A percentile compares a stretch with the other conserved stretches of the same genome.
phyloP scores from a whole-genome alignment of 2,888 invertebrate species.

The Pyrgus malvae region DNA sequence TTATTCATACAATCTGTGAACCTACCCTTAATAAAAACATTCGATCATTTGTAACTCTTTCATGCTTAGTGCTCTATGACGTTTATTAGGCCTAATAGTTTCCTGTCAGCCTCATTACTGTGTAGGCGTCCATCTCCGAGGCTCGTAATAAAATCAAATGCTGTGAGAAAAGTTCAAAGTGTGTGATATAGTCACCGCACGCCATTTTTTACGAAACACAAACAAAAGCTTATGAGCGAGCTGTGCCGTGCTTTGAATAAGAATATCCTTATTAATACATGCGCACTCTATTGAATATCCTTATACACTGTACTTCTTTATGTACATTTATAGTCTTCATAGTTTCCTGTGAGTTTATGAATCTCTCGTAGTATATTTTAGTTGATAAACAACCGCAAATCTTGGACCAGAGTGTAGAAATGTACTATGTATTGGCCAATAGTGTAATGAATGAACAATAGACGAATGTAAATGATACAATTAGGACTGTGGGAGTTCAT shows the following conservation, averaged over 20 bases:
- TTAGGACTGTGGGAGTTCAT: constrained; percentile 19
- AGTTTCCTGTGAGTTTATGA: too few relatives aligned
- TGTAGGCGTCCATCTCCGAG: constrained; percentile 55
- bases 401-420: too few relatives aligned
- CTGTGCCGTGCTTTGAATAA: constrained; percentile 35
- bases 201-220: constrained; percentile 14
- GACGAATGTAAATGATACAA: constrained; percentile 13
- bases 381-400: too few relatives aligned
- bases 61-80: constrained; percentile 35
- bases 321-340: neutral
- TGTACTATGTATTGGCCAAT: too few relatives aligned
- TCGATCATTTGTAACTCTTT: constrained; percentile 38
- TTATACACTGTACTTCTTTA: neutral
- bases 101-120: constrained; percentile 54
- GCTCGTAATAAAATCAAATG: constrained; percentile 11
- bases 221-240: neutral
- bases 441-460: too few relatives aligned
- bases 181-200: constrained; percentile 5
- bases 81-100: constrained; percentile 46
- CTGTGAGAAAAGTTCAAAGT: constrained; percentile 6
- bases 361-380: too few relatives aligned
- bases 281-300: constrained; percentile 4
- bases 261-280: constrained; percentile 33
- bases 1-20: constrained; percentile 23
- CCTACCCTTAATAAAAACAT: constrained; percentile 15